Percentiles rank a stretch among this genome's conserved stretches.
phyloP scores from a whole-genome alignment of 53 echinoderm and acorn worm genomes.

The Crossaster papposus region DNA sequence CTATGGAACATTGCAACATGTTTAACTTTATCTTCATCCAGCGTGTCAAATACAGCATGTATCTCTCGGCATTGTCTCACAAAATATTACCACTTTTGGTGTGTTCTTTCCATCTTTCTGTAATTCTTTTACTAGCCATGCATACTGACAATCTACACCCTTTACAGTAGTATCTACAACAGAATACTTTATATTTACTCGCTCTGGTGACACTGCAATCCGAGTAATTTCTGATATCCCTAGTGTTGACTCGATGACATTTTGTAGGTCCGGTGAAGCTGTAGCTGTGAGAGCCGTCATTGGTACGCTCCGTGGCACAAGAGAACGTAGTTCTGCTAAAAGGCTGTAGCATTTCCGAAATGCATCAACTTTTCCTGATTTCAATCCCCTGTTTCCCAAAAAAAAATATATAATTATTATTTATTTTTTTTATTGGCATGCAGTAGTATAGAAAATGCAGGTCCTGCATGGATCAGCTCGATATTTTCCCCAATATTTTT shows the following conservation, averaged over 20 bases:
- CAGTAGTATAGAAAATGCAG: too few species aligned
- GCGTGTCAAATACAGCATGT: neutral
- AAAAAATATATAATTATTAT: too few species aligned
- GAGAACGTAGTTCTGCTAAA: conserved; percentile 23
- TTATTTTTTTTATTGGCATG: too few species aligned
- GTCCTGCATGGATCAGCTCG: too few species aligned
- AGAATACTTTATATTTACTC: conserved; percentile 9
- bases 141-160: neutral
- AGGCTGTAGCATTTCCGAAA: too few species aligned
- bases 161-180: neutral
- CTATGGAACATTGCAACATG: conserved; percentile 20
- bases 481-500: too few species aligned
- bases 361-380: too few species aligned
- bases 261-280: neutral
- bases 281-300: conserved; percentile 38
- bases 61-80: conserved; percentile 11
- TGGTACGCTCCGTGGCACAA: neutral
- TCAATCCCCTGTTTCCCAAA: too few species aligned
- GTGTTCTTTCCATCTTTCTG: neutral
- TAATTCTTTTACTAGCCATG: neutral
- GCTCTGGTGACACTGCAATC: neutral
- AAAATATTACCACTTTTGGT: neutral
- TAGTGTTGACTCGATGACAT: neutral
- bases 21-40: neutral
- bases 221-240: neutral